Evolutionary conservation across 2,888 invertebrate genomes (phyloP), one percentile per base, ranked within the genome.

Genomic region (Acheta domesticus): DNA sequence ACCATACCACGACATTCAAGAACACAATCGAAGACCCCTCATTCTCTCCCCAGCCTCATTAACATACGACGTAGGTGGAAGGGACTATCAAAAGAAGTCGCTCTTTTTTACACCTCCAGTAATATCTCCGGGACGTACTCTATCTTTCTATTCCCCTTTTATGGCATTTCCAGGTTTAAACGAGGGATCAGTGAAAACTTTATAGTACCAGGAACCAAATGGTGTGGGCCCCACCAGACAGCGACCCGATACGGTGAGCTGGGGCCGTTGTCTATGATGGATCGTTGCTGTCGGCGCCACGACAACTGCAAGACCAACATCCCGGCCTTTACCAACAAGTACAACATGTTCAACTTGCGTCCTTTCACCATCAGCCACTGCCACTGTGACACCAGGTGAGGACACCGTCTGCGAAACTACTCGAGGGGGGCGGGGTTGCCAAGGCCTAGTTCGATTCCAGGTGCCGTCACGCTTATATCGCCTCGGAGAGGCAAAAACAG

Each of bases 361-460:
- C 92, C 92, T 82, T 92, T 91, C 87, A 93, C 93, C 62, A 88
- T 94, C 82, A 93, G 93, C 85, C 92, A 93, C 86, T 94, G 94
- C 87, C 89, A 89, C 83, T 94, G 94, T 86, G 94, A 94, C 87
- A 89, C 90, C 88, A 93, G 93, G 94, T 93, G 89, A 87, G 89
- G 87, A 48, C 19, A 73, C 4, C 12, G 5, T 11, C 77, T 20
- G 36, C 36, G 36, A 36, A 36, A 36, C 36, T 8, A 36, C 36
- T 8, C 5, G 36, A 8, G 36, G 8, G 36, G 36, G n/a, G n/a
- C n/a, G 36, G 36, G 36, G 36, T 3, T 3, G 36, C 5, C 36
- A 36, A 5, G 36, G 8, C 0, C 36, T 36, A 36, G 36, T 36
- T 36, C 36, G 36, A 36, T 36, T 36, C 36, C 36, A 36, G 36